Evolutionary conservation across 2,888 invertebrate genomes (phyloP), one percentile per base, ranked within the genome.

Genomic region (Stenchaetothrips biformis): DNA sequence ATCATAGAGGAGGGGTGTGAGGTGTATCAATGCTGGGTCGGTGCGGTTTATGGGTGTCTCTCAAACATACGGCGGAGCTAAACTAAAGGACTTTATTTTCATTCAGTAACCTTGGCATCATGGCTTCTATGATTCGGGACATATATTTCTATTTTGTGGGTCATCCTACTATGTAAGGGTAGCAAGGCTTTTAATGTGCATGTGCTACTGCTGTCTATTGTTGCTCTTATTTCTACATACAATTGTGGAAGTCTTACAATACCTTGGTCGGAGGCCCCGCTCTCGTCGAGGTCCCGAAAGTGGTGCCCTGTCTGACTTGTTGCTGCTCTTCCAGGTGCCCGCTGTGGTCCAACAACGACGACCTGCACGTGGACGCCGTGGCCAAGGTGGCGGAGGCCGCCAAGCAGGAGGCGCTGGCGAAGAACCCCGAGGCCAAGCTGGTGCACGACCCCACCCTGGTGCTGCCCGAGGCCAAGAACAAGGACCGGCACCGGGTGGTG

Each of bases 331-430:
- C 9, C 47, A 79, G 67, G 79, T 79, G 79, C 48, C 79, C 79
- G 21, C 67, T 79, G 27, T 79, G 67, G 37, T 79, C 79, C 27
- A 74, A 25, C 62, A 79, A 79, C 79, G 79, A 79, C 48, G 79
- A 79, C 16, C 48, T 79, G n/a, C 79, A 79, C 74, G 79, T 79
- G 27, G 47, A 9, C 18, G 62, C 67, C 21, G 79, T 79, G 21
- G 48, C 25, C 25, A 16, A 78, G 78, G 79, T 74, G 37, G 79
- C 79, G 27, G 49, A 79, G 49, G 79, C 21, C 21, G 67, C 67
- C 25, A n/a, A 21, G 67, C 21, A 25, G 67, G 67, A 74, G 67
- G 67, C 25, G 67, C 67, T 74, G 67, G 67, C 67, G 1, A 25
- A 25, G 9, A 25, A 74, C 67, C 67, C 67, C 21, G 7, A 7